These are phyloP conservation scores for Acrossocheilus wenchowensis DNA, from an alignment of 2,797 vertebrate species.

Conservation along the genomic window DNA sequence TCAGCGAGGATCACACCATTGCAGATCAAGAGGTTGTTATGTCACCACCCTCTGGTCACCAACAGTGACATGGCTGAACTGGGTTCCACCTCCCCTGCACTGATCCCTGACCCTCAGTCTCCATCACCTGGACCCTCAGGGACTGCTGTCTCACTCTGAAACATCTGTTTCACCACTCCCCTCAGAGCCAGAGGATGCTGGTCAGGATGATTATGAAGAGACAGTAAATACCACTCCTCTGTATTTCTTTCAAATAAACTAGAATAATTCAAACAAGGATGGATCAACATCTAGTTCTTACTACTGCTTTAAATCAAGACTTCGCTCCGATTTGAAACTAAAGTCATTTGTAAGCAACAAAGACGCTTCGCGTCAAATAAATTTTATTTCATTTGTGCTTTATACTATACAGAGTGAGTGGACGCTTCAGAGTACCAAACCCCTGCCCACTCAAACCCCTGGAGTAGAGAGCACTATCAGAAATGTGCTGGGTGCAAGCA, in stretches of 20 bases:
- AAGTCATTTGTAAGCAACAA: background rate
- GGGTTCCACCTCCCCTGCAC: background rate
- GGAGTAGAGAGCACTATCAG: constrained; percentile 26
- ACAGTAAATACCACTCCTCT: background rate
- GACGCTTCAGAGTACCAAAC: background rate
- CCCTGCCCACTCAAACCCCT: background rate
- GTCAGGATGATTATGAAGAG: background rate
- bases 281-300: too few species aligned
- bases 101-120: background rate
- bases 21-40: background rate
- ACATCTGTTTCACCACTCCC: background rate
- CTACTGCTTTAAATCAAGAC: too few species aligned
- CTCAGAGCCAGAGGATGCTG: background rate
- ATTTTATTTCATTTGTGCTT: background rate
- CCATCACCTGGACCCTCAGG: too few species aligned
- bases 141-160: background rate
- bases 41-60: background rate
- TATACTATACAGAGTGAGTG: background rate
- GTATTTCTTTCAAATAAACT: too few species aligned
- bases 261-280: too few species aligned
- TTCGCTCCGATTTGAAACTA: background rate
- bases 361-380: background rate
- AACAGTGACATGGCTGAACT: background rate
- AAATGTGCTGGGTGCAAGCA: constrained; percentile 12
- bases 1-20: background rate